Conservation (phyloP, 2,888 invertebrate genomes). For the Baccha elongata region DNA sequence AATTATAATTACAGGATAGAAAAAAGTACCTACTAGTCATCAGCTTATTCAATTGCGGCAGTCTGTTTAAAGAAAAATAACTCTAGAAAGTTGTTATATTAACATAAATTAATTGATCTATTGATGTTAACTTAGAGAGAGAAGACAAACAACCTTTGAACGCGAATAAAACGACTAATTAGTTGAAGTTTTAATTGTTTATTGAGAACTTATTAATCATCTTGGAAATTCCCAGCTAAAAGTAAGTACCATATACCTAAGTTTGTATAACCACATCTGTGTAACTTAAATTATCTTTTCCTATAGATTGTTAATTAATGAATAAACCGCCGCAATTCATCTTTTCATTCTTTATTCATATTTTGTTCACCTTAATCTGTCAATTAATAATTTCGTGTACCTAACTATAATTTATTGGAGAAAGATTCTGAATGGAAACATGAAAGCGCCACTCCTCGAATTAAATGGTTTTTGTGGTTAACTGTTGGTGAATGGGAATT, state of each 20-base stretch:
- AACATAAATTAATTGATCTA: not conserved
- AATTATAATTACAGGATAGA: slow-evolving; percentile 40
- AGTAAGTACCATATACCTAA: slow-evolving; percentile 18
- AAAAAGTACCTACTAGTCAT: slow-evolving; percentile 10
- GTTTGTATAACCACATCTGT: not conserved
- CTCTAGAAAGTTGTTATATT: not conserved
- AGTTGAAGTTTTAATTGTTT: slow-evolving; percentile 31
- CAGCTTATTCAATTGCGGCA: slow-evolving; percentile 2
- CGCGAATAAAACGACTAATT: slow-evolving; percentile 9
- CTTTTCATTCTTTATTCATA: not conserved
- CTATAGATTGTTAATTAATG: not conserved
- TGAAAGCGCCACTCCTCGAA: no score
- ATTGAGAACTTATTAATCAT: slow-evolving; percentile 34
- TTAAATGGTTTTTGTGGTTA: no score
- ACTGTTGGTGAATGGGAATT: no score
- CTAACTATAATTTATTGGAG: no score
- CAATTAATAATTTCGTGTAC: slow-evolving; percentile 9
- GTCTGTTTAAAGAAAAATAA: no score
- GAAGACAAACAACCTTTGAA: not conserved
- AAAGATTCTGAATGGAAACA: no score
- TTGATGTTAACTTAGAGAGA: not conserved
- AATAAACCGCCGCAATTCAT: not conserved
- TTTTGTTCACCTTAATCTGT: slow-evolving; percentile 12
- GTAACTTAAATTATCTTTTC: not conserved
- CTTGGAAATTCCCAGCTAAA: slow-evolving; percentile 50